Evolutionary conservation across 2,113 vertebrate genomes (phyloP).

Genomic region (Nothobranchius kuhntae): DNA sequence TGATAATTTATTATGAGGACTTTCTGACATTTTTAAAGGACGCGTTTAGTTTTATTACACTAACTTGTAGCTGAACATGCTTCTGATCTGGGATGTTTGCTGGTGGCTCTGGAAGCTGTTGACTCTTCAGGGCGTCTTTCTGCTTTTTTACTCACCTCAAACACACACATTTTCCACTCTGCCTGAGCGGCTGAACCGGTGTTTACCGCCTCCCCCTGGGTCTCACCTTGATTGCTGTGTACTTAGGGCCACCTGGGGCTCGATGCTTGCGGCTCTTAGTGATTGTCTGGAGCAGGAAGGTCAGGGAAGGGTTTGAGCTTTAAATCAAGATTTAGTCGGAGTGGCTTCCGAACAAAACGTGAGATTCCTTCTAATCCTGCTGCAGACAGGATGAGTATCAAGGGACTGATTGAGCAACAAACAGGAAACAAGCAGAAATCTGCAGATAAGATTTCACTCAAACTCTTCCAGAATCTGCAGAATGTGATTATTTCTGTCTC

Average conservation of each 20-base stretch:
- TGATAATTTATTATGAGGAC: too few species aligned
- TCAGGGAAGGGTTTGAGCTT: slow-evolving; percentile 57
- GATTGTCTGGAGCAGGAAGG: slow-evolving; percentile 53
- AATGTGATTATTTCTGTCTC: too few species aligned
- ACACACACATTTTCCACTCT: slow-evolving; percentile 11
- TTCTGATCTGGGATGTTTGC: neutral
- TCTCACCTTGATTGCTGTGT: slow-evolving; percentile 54
- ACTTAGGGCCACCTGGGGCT: slow-evolving; percentile 45
- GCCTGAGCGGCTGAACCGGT: slow-evolving; percentile 35
- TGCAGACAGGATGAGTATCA: slow-evolving; percentile 22
- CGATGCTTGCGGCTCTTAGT: slow-evolving; percentile 36
- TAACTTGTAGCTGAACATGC: too few species aligned
- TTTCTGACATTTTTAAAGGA: too few species aligned
- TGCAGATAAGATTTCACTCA: too few species aligned
- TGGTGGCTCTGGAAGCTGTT: slow-evolving; percentile 11
- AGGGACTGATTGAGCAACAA: slow-evolving; percentile 6
- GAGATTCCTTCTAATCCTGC: slow-evolving; percentile 13
- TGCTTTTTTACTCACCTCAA: slow-evolving; percentile 7
- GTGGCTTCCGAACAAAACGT: slow-evolving; percentile 24
- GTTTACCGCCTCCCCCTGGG: slow-evolving; percentile 37
- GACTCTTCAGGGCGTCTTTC: slow-evolving; percentile 16
- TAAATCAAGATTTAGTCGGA: slow-evolving; percentile 40
- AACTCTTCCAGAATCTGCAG: too few species aligned
- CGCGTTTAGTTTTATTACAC: too few species aligned
- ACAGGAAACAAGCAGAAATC: neutral